Conservation (phyloP, 1,140 invertebrate genomes). For the Panonychus citri region DNA sequence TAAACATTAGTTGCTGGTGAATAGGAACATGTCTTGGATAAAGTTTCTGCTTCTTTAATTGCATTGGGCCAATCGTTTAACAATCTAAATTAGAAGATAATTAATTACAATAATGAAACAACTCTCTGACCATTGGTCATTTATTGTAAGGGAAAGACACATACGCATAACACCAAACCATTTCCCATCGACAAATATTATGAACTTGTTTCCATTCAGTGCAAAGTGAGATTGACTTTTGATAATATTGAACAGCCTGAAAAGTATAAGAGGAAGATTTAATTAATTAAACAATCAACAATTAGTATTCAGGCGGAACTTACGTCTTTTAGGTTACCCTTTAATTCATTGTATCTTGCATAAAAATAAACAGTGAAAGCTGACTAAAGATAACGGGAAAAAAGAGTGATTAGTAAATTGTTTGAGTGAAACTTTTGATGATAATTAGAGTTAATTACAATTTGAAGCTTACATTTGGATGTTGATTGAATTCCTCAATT, state of each 20-base stretch:
- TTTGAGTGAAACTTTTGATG: background rate
- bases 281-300: too few relatives aligned
- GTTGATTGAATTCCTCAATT: background rate
- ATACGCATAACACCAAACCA: conserved; percentile 67
- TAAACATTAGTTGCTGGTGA: conserved; percentile 73
- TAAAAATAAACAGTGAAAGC: background rate
- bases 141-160: conserved; percentile 5
- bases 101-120: background rate
- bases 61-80: conserved; percentile 39
- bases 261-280: too few relatives aligned
- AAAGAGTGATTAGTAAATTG: background rate
- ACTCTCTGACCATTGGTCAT: background rate
- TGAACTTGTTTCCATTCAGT: conserved; percentile 76
- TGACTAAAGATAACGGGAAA: background rate
- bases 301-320: too few relatives aligned
- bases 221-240: conserved; percentile 58
- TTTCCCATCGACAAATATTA: conserved; percentile 82
- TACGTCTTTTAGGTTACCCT: background rate
- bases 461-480: background rate
- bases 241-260: conserved; percentile 45
- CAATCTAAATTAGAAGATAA: background rate
- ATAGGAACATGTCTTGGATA: conserved; percentile 62
- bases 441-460: background rate
- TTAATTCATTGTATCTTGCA: background rate
- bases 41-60: conserved; percentile 38